Conservation (phyloP, 1,140 invertebrate species). For the Penaeus indicus region DNA sequence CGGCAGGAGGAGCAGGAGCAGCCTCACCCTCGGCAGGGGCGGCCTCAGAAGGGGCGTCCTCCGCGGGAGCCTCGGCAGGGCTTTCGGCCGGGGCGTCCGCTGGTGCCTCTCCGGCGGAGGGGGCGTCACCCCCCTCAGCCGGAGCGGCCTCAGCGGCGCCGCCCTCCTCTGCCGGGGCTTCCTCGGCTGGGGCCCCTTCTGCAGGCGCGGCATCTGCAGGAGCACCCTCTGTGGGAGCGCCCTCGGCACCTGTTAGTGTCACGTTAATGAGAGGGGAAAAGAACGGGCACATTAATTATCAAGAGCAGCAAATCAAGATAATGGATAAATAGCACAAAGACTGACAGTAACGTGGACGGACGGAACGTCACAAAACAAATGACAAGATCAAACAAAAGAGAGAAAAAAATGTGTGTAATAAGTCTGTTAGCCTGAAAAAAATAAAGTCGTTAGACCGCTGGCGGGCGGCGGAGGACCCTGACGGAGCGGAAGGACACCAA, state of each 20-base stretch:
- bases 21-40: conserved; percentile 44
- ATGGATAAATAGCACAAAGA: conserved; percentile 30
- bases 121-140: conserved; percentile 43
- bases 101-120: conserved; percentile 45
- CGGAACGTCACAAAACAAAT: conserved; percentile 44
- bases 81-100: conserved; percentile 50
- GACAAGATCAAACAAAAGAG: conserved; percentile 31
- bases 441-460: conserved; percentile 18
- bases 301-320: conserved; percentile 9
- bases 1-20: conserved; percentile 40
- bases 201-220: conserved; percentile 35
- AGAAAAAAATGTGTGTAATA: conserved; percentile 22
- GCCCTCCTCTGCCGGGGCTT: conserved; percentile 38
- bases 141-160: conserved; percentile 51
- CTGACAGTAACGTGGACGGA: conserved; percentile 49
- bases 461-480: background rate
- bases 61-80: conserved; percentile 48
- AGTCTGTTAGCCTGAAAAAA: conserved; percentile 56
- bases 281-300: conserved; percentile 45
- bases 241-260: conserved; percentile 53
- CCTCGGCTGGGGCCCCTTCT: conserved; percentile 12
- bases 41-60: conserved; percentile 48
- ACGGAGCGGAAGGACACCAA: conserved; percentile 9
- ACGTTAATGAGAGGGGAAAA: conserved; percentile 51
- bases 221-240: conserved; percentile 41